These are phyloP conservation scores for Protophormia terraenovae DNA, from an alignment of 2,888 invertebrate species.

Conservation along the genomic window DNA sequence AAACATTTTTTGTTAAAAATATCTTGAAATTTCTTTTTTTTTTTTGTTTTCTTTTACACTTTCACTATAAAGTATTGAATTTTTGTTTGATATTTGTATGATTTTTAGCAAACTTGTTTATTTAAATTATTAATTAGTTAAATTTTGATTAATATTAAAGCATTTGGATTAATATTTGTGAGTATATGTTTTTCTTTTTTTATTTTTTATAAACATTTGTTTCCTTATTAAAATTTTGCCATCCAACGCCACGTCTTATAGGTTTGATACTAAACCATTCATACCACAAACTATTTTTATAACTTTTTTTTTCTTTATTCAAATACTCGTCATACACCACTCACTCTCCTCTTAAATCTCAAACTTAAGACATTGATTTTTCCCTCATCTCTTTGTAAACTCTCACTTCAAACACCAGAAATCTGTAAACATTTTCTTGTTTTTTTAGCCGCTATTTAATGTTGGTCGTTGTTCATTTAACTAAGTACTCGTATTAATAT, in stretches of 20 bases:
- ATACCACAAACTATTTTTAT: conserved; percentile 39
- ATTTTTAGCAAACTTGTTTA: background rate
- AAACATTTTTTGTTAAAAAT: background rate
- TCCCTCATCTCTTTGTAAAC: conserved; percentile 19
- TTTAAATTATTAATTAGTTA: background rate
- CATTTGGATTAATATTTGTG: background rate
- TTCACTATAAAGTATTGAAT: conserved; percentile 1
- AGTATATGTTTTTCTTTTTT: background rate
- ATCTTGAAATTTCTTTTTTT: background rate
- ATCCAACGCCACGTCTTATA: conserved; percentile 67
- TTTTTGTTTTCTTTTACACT: conserved; percentile 16
- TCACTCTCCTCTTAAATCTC: conserved; percentile 12
- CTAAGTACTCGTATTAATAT: background rate
- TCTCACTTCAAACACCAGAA: conserved; percentile 24
- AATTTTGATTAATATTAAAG: background rate
- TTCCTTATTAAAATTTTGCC: conserved; percentile 10
- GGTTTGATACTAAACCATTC: conserved; percentile 51
- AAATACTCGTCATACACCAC: conserved; percentile 20
- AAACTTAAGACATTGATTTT: conserved; percentile 37
- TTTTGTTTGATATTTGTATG: background rate
- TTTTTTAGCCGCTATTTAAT: conserved; percentile 13
- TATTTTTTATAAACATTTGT: background rate
- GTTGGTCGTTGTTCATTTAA: background rate
- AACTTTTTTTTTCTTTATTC: conserved; percentile 29
- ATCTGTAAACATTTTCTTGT: conserved; percentile 2